Base-by-base conservation (phyloP, 2,113 vertebrate genomes). In the Malurus melanocephalus region DNA sequence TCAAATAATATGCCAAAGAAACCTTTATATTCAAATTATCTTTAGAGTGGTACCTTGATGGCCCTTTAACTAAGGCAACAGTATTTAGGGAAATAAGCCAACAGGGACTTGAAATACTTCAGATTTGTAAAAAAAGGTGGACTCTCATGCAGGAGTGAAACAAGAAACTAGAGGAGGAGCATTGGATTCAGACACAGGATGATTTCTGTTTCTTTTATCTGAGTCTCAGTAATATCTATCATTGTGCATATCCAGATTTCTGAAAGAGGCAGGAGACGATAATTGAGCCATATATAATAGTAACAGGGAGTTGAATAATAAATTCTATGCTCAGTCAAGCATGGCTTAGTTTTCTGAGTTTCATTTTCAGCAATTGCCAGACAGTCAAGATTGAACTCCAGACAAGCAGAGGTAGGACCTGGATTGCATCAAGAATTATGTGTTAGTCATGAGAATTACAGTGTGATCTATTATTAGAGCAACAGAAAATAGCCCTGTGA, bases 351-450 rank as follows among this genome's bases (percentile, higher is more conserved):
- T 92, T 92, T 67, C 35, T 84, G 86, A 86, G 55, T 94, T 94
- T 89, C 80, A 48, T 93, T 96, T 93, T 85, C 92, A 94, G 90
- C 93, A 94, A 93, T 93, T 91, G 83, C 92, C 92, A 92, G 94
- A 94, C 85, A 94, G 90, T 92, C 73, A 81, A 86, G 88, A 94
- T 65, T 72, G 48, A 94, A 88, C 71, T 85, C 68, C 85, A 86
- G 90, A 92, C 80, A 92, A 87, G 68, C 40, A 69, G 85, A 93
- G 74, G 84, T 83, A 85, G 91, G 61, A 83, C 74, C 79, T 94
- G 88, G 66, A 88, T 85, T 94, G 49, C 83, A 87, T 87, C 78
- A 82, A 56, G n/a, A 91, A 85, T 88, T 78, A 71, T 91, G 82
- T 51, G 86, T 94, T 94, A 94, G 91, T 93, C 75, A 67, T 87